A percentile compares a stretch with the other conserved stretches of the same genome.
These are phyloP conservation scores for Ornithoptera priamus DNA, from an alignment of 2,888 invertebrate genomes.

Conservation along the genomic window DNA sequence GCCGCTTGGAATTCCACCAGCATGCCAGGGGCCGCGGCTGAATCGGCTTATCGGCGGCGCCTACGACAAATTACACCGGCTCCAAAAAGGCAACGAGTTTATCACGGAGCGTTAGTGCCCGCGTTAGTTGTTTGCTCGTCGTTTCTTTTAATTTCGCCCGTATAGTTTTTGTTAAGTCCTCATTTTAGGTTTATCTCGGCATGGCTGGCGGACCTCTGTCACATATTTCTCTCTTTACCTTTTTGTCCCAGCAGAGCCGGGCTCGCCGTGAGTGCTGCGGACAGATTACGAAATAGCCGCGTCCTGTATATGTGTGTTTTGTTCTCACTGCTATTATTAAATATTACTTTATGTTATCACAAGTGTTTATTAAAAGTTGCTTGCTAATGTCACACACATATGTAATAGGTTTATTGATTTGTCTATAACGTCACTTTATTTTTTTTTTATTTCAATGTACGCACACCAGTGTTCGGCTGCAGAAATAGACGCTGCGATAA, in stretches of 20 bases:
- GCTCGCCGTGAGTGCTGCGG: slow-evolving; percentile 40
- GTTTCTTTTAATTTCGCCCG: slow-evolving; percentile 75
- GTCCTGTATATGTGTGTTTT: slow-evolving; percentile 33
- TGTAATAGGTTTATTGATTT: too few relatives aligned
- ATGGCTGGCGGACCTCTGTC: slow-evolving; percentile 60
- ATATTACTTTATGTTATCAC: neutral
- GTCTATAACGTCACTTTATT: too few relatives aligned
- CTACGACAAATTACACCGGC: slow-evolving; percentile 77
- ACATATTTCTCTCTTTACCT: slow-evolving; percentile 55
- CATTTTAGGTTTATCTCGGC: slow-evolving; percentile 68
- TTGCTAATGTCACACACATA: too few relatives aligned
- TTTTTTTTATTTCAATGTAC: too few relatives aligned
- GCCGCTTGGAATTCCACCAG: slow-evolving; percentile 62
- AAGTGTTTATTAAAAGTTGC: too few relatives aligned
- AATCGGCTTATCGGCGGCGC: slow-evolving; percentile 75
- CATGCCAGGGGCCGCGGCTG: slow-evolving; percentile 55
- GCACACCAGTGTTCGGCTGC: too few relatives aligned
- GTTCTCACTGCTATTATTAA: neutral
- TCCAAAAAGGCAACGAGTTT: slow-evolving; percentile 69
- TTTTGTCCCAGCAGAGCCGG: slow-evolving; percentile 43
- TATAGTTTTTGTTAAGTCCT: slow-evolving; percentile 70
- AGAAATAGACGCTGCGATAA: too few relatives aligned
- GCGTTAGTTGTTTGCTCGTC: slow-evolving; percentile 73
- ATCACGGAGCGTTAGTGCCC: slow-evolving; percentile 69
- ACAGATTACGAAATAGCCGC: slow-evolving; percentile 38